phyloP scores from a whole-genome alignment of 2,888 invertebrate genomes.

The Athalia cordata region DNA sequence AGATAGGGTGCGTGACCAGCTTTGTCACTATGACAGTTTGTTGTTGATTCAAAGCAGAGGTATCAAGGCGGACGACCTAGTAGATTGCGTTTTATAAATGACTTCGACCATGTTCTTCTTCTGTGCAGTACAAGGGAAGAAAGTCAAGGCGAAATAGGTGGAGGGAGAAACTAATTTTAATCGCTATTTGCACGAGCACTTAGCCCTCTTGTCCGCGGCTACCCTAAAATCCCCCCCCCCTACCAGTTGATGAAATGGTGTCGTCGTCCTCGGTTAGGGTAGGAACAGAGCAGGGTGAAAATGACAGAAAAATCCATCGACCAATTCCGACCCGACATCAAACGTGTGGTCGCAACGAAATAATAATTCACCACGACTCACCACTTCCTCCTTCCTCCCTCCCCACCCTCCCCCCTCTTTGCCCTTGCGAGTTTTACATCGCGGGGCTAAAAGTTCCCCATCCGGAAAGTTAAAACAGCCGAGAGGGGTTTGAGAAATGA shows the following conservation, averaged over 20 bases:
- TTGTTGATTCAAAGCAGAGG: slow-evolving; percentile 25
- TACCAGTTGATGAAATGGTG: slow-evolving; percentile 9
- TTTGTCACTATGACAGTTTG: slow-evolving; percentile 30
- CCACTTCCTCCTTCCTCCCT: too few species aligned
- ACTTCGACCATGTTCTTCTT: not conserved
- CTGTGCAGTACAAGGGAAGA: not conserved
- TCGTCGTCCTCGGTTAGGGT: not conserved
- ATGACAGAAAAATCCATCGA: slow-evolving; percentile 11
- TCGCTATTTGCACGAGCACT: slow-evolving; percentile 37
- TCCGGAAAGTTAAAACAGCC: too few species aligned
- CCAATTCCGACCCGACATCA: not conserved
- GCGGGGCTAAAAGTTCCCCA: too few species aligned
- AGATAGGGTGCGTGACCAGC: slow-evolving; percentile 24
- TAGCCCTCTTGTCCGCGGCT: slow-evolving; percentile 15
- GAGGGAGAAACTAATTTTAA: slow-evolving; percentile 24
- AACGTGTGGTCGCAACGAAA: not conserved
- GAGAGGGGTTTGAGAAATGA: too few species aligned
- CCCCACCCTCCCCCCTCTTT: too few species aligned
- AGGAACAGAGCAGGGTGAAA: not conserved
- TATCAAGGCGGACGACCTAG: not conserved
- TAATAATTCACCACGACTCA: not conserved
- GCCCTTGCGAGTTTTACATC: too few species aligned
- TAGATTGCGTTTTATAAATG: slow-evolving; percentile 33
- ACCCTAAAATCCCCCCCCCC: too few species aligned
- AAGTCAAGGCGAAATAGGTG: not conserved